Percentiles rank a stretch among this genome's conserved stretches.
Evolutionary conservation across 2,888 invertebrate species (phyloP).

Genomic region (Pachydiplax longipennis): DNA sequence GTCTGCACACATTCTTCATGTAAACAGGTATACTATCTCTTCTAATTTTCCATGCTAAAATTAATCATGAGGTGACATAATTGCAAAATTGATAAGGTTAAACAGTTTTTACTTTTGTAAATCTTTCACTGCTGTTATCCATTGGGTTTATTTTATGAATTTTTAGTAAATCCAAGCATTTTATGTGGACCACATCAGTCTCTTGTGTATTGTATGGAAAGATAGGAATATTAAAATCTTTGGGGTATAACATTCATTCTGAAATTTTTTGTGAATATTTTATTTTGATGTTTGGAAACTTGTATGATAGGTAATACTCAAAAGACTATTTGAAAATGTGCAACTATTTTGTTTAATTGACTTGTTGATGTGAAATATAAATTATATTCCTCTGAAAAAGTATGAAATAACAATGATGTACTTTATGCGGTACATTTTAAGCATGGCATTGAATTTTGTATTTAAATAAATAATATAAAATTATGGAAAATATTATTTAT

Average conservation of each 20-base stretch:
- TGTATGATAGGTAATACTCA: no score
- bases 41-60: constrained; percentile 3
- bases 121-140: background rate
- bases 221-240: constrained; percentile 3
- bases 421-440: no score
- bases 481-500: no score
- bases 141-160: background rate
- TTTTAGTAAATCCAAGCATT: background rate
- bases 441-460: no score
- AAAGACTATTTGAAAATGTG: no score
- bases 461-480: no score
- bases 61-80: background rate
- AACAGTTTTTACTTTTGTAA: background rate
- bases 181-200: constrained; percentile 27
- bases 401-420: no score
- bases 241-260: background rate
- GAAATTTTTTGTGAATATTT: background rate
- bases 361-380: no score
- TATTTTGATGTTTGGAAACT: no score
- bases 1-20: background rate
- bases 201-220: constrained; percentile 4
- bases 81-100: background rate
- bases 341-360: no score
- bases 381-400: no score
- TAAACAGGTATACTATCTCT: background rate